A percentile compares a stretch with the other conserved stretches of the same genome.
phyloP scores from a whole-genome alignment of 2,888 invertebrate species.

The Diplolepis rosae region DNA sequence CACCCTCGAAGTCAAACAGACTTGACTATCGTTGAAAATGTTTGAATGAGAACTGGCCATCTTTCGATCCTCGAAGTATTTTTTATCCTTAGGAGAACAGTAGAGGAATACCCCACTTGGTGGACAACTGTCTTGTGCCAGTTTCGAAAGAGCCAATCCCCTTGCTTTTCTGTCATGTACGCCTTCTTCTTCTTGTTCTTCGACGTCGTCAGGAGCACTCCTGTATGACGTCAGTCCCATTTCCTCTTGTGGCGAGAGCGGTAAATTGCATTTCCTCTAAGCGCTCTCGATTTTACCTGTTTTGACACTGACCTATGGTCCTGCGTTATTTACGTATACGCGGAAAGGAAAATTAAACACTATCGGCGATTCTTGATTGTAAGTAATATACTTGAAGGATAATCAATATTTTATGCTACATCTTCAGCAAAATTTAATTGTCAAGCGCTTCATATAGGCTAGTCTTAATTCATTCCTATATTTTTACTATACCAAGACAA shows the following conservation, averaged over 20 bases:
- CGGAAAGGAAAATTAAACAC: slow-evolving; percentile 15
- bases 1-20: background rate
- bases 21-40: slow-evolving; percentile 28
- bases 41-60: slow-evolving; percentile 23
- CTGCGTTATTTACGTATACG: slow-evolving; percentile 16
- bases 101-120: slow-evolving; percentile 33
- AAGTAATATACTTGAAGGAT: too few species aligned
- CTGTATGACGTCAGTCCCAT: slow-evolving; percentile 32
- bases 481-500: background rate
- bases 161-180: slow-evolving; percentile 22
- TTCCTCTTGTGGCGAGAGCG: slow-evolving; percentile 26
- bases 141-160: slow-evolving; percentile 27
- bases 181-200: slow-evolving; percentile 24
- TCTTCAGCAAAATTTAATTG: background rate
- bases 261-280: slow-evolving; percentile 7
- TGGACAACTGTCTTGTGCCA: slow-evolving; percentile 20
- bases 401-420: too few species aligned
- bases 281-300: slow-evolving; percentile 2
- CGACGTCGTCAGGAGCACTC: slow-evolving; percentile 23
- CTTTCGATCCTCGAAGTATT: slow-evolving; percentile 29
- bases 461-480: background rate
- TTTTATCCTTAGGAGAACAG: slow-evolving; percentile 27
- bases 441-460: background rate
- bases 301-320: slow-evolving; percentile 17
- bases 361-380: too few species aligned